These are phyloP conservation scores for Brachionus plicatilis DNA, from an alignment of 1,140 invertebrate genomes.

Conservation along the genomic window DNA sequence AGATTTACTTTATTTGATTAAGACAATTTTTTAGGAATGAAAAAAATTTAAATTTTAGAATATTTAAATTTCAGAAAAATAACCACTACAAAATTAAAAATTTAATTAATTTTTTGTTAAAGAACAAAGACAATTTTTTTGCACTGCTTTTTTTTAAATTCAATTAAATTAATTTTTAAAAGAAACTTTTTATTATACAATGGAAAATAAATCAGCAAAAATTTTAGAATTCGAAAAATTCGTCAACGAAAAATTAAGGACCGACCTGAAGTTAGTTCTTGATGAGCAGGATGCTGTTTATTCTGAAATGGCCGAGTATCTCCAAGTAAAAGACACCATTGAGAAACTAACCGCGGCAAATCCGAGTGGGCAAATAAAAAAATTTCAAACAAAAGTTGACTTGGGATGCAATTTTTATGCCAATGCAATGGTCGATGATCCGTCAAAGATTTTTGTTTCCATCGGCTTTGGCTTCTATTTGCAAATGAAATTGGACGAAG, in stretches of 20 bases:
- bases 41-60: no score
- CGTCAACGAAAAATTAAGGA: constrained; percentile 1
- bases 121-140: neutral
- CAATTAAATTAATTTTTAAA: neutral
- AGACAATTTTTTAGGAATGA: neutral
- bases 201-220: constrained; percentile 37
- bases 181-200: neutral
- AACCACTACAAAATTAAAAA: no score
- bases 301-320: constrained; percentile 39
- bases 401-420: constrained; percentile 37
- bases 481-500: constrained; percentile 31
- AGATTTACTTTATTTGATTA: neutral
- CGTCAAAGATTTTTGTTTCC: neutral
- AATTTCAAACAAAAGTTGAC: constrained; percentile 15
- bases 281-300: constrained; percentile 11
- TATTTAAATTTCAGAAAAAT: no score
- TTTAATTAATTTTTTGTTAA: no score
- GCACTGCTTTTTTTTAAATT: neutral
- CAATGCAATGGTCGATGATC: constrained; percentile 17
- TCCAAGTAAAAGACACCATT: constrained; percentile 19
- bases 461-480: constrained; percentile 27
- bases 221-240: constrained; percentile 30
- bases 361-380: neutral
- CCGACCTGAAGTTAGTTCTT: neutral
- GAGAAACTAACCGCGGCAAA: neutral